Evolutionary conservation across 2,113 vertebrate species (phyloP).

Genomic region (Erythrolamprus reginae): DNA sequence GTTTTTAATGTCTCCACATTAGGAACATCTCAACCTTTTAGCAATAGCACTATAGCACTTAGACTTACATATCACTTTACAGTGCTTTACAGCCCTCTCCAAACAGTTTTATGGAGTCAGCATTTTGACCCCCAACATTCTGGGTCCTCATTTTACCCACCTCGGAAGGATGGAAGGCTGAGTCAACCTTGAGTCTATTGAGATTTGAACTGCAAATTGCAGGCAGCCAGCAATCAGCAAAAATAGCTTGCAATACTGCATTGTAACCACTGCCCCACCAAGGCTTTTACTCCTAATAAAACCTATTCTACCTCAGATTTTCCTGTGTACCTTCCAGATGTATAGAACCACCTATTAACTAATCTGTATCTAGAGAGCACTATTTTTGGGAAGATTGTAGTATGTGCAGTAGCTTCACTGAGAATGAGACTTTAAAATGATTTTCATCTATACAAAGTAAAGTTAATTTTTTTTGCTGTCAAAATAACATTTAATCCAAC

Average conservation of each 20-base stretch:
- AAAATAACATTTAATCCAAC: neutral
- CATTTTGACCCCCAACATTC: too few species aligned
- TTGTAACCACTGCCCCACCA: too few species aligned
- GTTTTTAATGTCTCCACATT: neutral
- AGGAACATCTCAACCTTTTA: neutral
- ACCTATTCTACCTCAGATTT: accelerated
- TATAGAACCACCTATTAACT: neutral
- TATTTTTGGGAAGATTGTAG: neutral
- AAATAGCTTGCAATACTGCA: too few species aligned
- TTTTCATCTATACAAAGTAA: neutral
- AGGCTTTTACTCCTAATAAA: neutral
- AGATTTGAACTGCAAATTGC: too few species aligned
- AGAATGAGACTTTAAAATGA: constrained; percentile 11
- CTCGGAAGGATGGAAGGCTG: too few species aligned
- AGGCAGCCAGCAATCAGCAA: too few species aligned
- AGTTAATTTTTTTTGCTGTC: neutral
- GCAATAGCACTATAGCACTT: too few species aligned
- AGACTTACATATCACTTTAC: too few species aligned
- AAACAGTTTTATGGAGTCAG: too few species aligned
- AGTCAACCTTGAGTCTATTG: too few species aligned
- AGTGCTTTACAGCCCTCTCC: too few species aligned
- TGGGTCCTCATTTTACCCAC: too few species aligned
- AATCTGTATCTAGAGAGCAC: neutral
- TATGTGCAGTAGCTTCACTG: constrained; percentile 29
- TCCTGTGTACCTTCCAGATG: neutral